A percentile compares a stretch with the other conserved stretches of the same genome.
Evolutionary conservation across 2,113 vertebrate species (phyloP).

Genomic region (Brienomyrus longianalis): DNA sequence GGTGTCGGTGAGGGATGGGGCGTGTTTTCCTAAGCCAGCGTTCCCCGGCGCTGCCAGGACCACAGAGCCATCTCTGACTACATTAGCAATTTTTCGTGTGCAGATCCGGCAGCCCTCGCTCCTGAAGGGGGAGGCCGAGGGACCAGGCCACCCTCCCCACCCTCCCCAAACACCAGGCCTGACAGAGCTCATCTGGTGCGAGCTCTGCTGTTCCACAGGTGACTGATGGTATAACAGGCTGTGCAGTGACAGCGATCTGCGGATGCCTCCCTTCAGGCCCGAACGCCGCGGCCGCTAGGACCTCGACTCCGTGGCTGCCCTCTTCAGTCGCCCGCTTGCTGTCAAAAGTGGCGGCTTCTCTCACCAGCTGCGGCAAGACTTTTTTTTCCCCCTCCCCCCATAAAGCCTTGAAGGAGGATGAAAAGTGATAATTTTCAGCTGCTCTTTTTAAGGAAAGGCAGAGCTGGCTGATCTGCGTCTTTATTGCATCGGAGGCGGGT

Average conservation of each 20-base stretch:
- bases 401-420: background rate
- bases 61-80: background rate
- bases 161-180: background rate
- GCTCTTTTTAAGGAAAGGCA: slow-evolving; percentile 44
- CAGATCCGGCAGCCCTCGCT: background rate
- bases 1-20: no score
- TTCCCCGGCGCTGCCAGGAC: background rate
- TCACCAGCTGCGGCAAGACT: background rate
- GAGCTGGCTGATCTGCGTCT: background rate
- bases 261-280: slow-evolving; percentile 43
- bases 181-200: background rate
- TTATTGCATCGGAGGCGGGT: slow-evolving; percentile 12
- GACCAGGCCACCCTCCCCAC: background rate
- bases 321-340: slow-evolving; percentile 35
- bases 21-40: background rate
- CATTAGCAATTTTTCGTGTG: background rate
- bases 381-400: background rate
- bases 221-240: slow-evolving; percentile 57
- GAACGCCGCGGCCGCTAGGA: slow-evolving; percentile 43
- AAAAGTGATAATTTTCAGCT: slow-evolving; percentile 41
- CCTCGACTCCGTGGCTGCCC: slow-evolving; percentile 48
- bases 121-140: background rate
- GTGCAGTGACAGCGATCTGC: slow-evolving; percentile 54
- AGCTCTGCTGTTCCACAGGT: slow-evolving; percentile 49
- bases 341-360: background rate